These are phyloP conservation scores for Panurus biarmicus DNA, from an alignment of 2,113 vertebrate genomes.

Conservation along the genomic window DNA sequence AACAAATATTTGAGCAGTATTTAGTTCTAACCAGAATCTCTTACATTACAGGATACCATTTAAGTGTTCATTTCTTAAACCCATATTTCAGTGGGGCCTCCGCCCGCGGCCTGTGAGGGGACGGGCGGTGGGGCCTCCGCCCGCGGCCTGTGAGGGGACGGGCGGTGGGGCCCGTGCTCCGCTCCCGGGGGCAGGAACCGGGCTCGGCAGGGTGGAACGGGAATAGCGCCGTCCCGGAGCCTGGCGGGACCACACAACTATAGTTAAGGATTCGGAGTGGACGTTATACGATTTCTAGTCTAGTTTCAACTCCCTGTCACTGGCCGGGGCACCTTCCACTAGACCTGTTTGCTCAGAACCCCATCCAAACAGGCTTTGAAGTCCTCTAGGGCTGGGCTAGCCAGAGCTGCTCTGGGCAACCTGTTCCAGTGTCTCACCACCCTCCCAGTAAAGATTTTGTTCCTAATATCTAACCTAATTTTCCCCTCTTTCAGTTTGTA, in stretches of 20 bases:
- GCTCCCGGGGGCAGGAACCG: too few relatives aligned
- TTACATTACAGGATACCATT: too few relatives aligned
- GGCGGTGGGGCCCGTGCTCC: too few relatives aligned
- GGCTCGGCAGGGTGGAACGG: too few relatives aligned
- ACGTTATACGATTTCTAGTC: fast-evolving
- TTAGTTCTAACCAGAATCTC: too few relatives aligned
- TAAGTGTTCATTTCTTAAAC: too few relatives aligned
- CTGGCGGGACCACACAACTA: fast-evolving
- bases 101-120: too few relatives aligned
- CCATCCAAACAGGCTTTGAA: neutral
- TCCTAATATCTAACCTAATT: neutral
- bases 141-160: too few relatives aligned
- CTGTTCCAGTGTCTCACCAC: neutral
- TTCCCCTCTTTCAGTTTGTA: neutral
- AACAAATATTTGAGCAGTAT: too few relatives aligned
- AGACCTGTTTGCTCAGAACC: neutral
- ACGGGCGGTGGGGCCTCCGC: too few relatives aligned
- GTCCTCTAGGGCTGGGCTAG: neutral
- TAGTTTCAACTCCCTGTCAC: too few relatives aligned
- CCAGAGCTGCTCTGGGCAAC: neutral
- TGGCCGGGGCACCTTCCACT: neutral
- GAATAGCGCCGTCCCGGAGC: neutral
- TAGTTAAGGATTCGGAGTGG: fast-evolving
- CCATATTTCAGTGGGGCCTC: too few relatives aligned
- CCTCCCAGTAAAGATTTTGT: neutral